phyloP scores from a whole-genome alignment of 2,113 vertebrate genomes.

The Epinephelus lanceolatus region DNA sequence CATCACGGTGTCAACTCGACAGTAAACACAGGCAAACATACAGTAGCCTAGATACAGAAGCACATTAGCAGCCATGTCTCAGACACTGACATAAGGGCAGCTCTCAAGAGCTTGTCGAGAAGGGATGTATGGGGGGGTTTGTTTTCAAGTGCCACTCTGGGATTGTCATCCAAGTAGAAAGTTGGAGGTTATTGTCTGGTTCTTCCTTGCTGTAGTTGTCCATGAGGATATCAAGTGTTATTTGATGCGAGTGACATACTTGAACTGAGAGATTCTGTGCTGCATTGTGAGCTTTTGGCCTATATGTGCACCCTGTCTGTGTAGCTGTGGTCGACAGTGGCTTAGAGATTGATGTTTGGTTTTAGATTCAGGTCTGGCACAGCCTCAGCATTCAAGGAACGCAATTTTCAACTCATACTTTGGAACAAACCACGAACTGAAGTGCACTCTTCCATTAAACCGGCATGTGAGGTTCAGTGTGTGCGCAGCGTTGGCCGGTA shows the following conservation, averaged over 20 bases:
- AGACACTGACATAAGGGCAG: background rate
- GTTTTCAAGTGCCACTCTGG: background rate
- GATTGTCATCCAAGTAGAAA: background rate
- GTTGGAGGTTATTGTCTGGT: background rate
- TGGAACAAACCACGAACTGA: conserved; percentile 28
- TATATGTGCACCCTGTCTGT: background rate
- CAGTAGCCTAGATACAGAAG: conserved; percentile 11
- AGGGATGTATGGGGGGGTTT: conserved; percentile 4
- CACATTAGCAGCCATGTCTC: background rate
- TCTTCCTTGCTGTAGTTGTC: background rate
- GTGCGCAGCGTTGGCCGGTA: conserved; percentile 8
- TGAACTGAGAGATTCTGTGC: conserved; percentile 2
- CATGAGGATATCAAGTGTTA: background rate
- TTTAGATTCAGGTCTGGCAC: conserved; percentile 45
- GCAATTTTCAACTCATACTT: conserved; percentile 13
- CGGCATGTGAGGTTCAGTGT: conserved; percentile 17
- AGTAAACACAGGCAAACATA: conserved; percentile 20
- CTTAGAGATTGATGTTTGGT: conserved; percentile 56
- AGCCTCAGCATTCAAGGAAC: conserved; percentile 39
- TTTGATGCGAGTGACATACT: background rate
- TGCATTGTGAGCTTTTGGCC: conserved; percentile 39
- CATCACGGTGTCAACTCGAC: conserved; percentile 21
- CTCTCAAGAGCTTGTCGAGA: background rate
- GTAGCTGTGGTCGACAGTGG: conserved; percentile 33
- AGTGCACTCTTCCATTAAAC: conserved; percentile 14